These are phyloP conservation scores for Dasyornis broadbenti DNA, from an alignment of 2,113 vertebrate species.

Conservation along the genomic window DNA sequence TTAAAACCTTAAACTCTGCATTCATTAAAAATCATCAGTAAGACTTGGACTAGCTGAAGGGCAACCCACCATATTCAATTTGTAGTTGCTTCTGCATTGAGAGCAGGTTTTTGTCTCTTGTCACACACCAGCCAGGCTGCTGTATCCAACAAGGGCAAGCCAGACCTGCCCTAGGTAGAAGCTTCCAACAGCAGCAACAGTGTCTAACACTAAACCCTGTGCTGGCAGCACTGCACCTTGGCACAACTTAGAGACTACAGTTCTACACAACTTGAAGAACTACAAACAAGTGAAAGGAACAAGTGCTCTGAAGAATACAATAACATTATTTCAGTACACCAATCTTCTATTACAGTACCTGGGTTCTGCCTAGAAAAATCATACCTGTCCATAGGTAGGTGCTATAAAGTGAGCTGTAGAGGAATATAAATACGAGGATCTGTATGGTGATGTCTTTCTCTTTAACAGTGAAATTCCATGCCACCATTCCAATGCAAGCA, in stretches of 20 bases:
- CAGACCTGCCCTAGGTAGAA: neutral
- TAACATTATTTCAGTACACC: neutral
- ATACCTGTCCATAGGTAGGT: conserved; percentile 94
- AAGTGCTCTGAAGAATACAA: neutral
- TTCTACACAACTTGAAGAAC: neutral
- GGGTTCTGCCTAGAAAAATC: neutral
- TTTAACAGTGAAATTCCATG: conserved; percentile 87
- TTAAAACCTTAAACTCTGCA: neutral
- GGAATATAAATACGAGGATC: conserved; percentile 85
- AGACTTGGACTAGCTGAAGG: neutral
- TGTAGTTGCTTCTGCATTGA: neutral
- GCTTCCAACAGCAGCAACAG: neutral
- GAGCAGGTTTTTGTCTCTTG: neutral
- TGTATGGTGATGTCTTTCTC: conserved; percentile 78
- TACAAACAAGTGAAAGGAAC: neutral
- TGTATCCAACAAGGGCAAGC: neutral
- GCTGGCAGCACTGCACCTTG: neutral
- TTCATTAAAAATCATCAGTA: neutral
- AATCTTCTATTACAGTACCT: neutral
- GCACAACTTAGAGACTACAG: neutral
- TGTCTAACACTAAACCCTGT: neutral
- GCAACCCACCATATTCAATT: neutral
- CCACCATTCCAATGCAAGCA: conserved; percentile 88
- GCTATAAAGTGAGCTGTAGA: conserved; percentile 89
- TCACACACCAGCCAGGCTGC: neutral